Conservation (phyloP, 2,888 invertebrate species). For the Epirrita christyi region DNA sequence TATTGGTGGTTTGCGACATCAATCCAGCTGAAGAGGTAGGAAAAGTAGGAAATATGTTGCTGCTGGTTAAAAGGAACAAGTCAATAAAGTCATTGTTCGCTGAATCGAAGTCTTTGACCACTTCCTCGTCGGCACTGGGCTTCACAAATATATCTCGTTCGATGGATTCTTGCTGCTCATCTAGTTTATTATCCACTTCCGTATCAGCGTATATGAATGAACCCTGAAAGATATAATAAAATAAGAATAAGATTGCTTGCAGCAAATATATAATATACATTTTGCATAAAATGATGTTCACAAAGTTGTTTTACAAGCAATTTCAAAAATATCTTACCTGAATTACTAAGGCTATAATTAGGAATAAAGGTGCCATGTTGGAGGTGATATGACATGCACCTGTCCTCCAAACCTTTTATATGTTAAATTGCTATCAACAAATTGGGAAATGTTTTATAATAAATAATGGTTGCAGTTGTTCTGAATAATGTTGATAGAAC, state of each 20-base stretch:
- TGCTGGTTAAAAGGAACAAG: slow-evolving; percentile 51
- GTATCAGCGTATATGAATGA: slow-evolving; percentile 49
- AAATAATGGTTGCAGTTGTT: slow-evolving; percentile 42
- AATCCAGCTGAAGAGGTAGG: slow-evolving; percentile 61
- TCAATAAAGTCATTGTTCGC: slow-evolving; percentile 64
- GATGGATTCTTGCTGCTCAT: slow-evolving; percentile 42
- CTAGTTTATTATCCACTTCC: slow-evolving; percentile 38
- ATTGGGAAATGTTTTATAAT: slow-evolving; percentile 56
- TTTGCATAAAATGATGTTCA: not conserved
- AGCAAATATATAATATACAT: not conserved
- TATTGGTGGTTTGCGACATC: slow-evolving; percentile 64
- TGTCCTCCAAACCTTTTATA: slow-evolving; percentile 51
- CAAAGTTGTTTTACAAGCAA: not conserved
- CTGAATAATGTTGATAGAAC: slow-evolving; percentile 44
- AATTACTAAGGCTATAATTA: slow-evolving; percentile 63
- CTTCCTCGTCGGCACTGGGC: slow-evolving; percentile 44
- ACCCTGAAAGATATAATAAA: slow-evolving; percentile 51
- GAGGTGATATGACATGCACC: slow-evolving; percentile 41
- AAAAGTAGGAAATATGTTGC: slow-evolving; percentile 37
- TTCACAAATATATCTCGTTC: slow-evolving; percentile 40
- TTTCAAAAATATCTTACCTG: slow-evolving; percentile 59
- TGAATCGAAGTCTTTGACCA: slow-evolving; percentile 47
- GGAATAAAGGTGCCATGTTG: slow-evolving; percentile 65
- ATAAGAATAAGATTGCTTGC: not conserved
- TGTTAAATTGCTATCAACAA: slow-evolving; percentile 54